Evolutionary conservation across 1,140 invertebrate genomes (phyloP).

Genomic region (Eriocheir sinensis): DNA sequence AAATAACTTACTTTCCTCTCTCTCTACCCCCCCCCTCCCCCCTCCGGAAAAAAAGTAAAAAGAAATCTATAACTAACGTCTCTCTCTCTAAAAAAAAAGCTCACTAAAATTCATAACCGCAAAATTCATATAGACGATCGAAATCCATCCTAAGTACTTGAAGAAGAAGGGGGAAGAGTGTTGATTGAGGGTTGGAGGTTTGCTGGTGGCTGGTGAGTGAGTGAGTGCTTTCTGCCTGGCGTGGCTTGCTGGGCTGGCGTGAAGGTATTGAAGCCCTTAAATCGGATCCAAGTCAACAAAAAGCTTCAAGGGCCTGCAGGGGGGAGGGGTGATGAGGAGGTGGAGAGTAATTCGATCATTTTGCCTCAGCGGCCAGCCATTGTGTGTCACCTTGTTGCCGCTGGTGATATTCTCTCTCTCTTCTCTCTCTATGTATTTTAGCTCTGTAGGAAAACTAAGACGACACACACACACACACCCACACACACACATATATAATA

Average conservation of each 20-base stretch:
- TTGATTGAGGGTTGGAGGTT: background rate
- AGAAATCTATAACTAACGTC: background rate
- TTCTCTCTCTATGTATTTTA: constrained; percentile 41
- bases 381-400: constrained; percentile 17
- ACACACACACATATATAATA: constrained; percentile 25
- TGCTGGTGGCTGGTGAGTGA: background rate
- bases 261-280: background rate
- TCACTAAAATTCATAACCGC: background rate
- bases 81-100: too few relatives aligned
- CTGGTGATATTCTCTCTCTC: constrained; percentile 31
- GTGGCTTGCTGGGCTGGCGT: too few relatives aligned
- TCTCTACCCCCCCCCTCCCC: too few relatives aligned
- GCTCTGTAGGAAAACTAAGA: background rate
- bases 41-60: too few relatives aligned
- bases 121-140: background rate
- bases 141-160: background rate
- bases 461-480: background rate
- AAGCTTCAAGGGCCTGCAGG: background rate
- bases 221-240: background rate
- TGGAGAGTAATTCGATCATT: background rate
- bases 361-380: background rate
- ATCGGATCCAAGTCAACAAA: constrained; percentile 13
- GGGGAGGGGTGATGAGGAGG: background rate
- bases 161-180: too few relatives aligned
- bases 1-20: too few relatives aligned